Percentiles rank a stretch among this genome's conserved stretches.
Evolutionary conservation across 2,113 vertebrate genomes (phyloP).

Genomic region (Anthoscopus minutus): DNA sequence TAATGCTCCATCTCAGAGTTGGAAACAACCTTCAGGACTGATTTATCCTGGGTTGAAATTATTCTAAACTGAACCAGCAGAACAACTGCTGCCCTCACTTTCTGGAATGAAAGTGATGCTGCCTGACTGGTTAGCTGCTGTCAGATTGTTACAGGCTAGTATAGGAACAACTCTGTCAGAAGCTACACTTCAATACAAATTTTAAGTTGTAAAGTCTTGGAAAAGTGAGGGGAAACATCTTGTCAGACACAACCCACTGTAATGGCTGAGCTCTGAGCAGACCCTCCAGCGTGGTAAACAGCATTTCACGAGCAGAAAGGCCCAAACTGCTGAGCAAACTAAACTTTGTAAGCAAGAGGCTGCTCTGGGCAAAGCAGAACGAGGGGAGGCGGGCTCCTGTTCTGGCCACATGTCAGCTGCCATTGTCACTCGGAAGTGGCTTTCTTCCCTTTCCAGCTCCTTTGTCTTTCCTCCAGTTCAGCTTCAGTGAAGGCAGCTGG

Average conservation of each 20-base stretch:
- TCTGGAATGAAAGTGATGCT: not conserved
- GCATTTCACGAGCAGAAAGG: not conserved
- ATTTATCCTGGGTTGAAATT: not conserved
- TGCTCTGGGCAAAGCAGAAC: not conserved
- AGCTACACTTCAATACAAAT: not conserved
- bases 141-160: not conserved
- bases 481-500: constrained; percentile 86
- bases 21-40: not conserved
- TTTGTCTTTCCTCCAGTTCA: constrained; percentile 85
- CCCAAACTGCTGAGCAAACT: constrained; percentile 13
- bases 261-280: not conserved
- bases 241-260: not conserved
- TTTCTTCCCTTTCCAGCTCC: constrained; percentile 88
- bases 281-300: not conserved
- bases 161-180: not conserved
- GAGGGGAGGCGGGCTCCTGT: not conserved
- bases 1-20: not conserved
- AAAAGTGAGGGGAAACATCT: not conserved
- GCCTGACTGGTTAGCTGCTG: not conserved
- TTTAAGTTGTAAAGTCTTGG: not conserved
- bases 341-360: not conserved
- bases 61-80: not conserved
- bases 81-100: not conserved
- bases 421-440: constrained; percentile 37
- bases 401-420: not conserved